Base-by-base conservation (phyloP, 2,113 vertebrate species). In the Epinephelus fuscoguttatus region DNA sequence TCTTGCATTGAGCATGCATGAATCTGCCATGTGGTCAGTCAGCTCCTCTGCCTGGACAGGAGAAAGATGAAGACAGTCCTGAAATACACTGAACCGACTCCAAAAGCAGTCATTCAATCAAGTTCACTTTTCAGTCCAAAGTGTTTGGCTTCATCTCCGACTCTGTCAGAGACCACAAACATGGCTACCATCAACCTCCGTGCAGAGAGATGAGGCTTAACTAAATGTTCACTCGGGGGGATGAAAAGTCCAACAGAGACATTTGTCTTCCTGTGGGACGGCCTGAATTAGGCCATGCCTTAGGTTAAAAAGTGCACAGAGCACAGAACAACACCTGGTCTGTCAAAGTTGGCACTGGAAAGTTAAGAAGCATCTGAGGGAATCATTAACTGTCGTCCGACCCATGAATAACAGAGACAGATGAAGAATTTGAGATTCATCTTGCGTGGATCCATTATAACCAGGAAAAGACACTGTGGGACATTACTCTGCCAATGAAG, bases 321-420 rank as follows among this genome's bases (percentile, higher is more conserved):
- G 75, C 5, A 14, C 59, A 76, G 53, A 81, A 74, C 40, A 88
- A 70, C 82, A 91, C 85, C 84, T 83, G 88, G 72, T 80, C 77
- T 42, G 61, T 88, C n/a, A 40, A 71, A 69, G 64, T 27, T 83
- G 74, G 77, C 74, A 33, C 30, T 21, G 17, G 56, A 78, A 25
- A 23, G 61, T 66, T 19, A 10, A 59, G 49, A 23, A 76, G 84
- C 79, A 87, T 86, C 84, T 90, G 91, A 92, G 12, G 57, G 70
- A 92, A 86, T 61, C 56, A 10, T 93, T 89, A 86, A 70, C 73
- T 75, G 81, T 89, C 82, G 87, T 74, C 30, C 12, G 14, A n/a
- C 33, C 66, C 62, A 74, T 86, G 67, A 93, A 90, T 86, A 88
- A 81, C 73, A 57, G 27, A 87, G 49, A 50, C 64, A 68, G 57